Base-by-base conservation (phyloP, 35 echinoderm and acorn worm species). In the Heliocidaris tuberculata region DNA sequence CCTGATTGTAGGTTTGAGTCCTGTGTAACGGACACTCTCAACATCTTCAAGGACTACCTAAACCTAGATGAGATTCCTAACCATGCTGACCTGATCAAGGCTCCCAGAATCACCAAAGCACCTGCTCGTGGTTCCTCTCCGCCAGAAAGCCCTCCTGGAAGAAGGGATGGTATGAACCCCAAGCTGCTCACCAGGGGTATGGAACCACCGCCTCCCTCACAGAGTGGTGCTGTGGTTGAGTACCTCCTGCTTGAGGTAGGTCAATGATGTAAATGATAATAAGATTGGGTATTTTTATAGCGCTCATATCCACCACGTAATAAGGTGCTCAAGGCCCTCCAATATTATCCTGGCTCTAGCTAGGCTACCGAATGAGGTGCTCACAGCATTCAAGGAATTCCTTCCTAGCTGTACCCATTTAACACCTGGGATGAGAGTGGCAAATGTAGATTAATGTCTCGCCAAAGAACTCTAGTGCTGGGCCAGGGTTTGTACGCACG, bases 231-330 rank as follows among this genome's bases (percentile, higher is more conserved):
- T 0, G 96, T 97, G 54, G 90, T 94, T 5, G 97, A 96, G 35
- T 97, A 96, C 85, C 93, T 99, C 42, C 65, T 97, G 31, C 95
- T 96, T 27, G 95, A 99, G 96, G 98, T 99, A 92, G 29, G 93
- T 31, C 13, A 70, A 70, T 5, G 17, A 19, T 60, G 8, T 32
- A 31, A 78, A 21, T 24, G n/a, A n/a, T n/a, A n/a, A n/a, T n/a
- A n/a, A n/a, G n/a, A n/a, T n/a, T n/a, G n/a, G n/a, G n/a, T n/a
- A n/a, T n/a, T n/a, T n/a, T n/a, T n/a, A n/a, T n/a, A n/a, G n/a
- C n/a, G n/a, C n/a, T n/a, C n/a, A n/a, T n/a, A n/a, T n/a, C n/a
- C n/a, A n/a, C n/a, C n/a, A n/a, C n/a, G n/a, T n/a, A n/a, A n/a
- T n/a, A n/a, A n/a, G n/a, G n/a, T n/a, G n/a, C n/a, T n/a, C n/a